These are phyloP conservation scores for Elephantulus edwardii DNA, from an alignment of 2,113 vertebrate genomes.

Conservation along the genomic window DNA sequence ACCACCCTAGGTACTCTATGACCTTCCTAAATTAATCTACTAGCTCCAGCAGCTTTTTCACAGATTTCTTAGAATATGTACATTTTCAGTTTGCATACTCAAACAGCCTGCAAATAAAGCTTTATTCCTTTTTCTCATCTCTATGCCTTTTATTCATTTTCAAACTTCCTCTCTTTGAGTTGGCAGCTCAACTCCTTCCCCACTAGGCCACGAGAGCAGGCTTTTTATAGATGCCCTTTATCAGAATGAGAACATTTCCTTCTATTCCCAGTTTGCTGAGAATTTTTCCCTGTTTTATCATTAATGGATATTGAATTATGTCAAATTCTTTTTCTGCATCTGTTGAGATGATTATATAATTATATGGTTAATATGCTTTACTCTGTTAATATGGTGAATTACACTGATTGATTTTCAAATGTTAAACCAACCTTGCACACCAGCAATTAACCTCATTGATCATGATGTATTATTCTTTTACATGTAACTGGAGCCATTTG, in stretches of 20 bases:
- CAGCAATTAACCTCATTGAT: background rate
- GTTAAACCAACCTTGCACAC: background rate
- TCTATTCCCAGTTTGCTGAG: background rate
- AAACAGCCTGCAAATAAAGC: background rate
- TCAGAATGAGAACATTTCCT: background rate
- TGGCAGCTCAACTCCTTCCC: too few relatives aligned
- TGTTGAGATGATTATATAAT: constrained; percentile 36
- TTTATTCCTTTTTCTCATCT: background rate
- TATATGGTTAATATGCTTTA: constrained; percentile 20
- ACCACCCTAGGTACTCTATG: too few relatives aligned
- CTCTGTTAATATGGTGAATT: constrained; percentile 19
- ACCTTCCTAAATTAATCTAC: background rate
- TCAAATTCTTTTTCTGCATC: background rate
- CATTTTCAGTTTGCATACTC: background rate
- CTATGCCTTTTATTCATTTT: background rate
- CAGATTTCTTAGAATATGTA: background rate
- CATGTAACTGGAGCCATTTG: background rate
- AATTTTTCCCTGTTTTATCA: background rate
- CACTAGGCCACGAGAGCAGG: background rate
- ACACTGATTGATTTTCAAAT: constrained; percentile 2
- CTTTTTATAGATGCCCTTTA: background rate
- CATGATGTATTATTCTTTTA: background rate
- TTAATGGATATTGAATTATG: background rate
- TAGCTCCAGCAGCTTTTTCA: background rate
- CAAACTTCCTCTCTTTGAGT: too few relatives aligned